Conservation (phyloP, 92 coral and sea anemone species). For the Phenganax subtilis region DNA sequence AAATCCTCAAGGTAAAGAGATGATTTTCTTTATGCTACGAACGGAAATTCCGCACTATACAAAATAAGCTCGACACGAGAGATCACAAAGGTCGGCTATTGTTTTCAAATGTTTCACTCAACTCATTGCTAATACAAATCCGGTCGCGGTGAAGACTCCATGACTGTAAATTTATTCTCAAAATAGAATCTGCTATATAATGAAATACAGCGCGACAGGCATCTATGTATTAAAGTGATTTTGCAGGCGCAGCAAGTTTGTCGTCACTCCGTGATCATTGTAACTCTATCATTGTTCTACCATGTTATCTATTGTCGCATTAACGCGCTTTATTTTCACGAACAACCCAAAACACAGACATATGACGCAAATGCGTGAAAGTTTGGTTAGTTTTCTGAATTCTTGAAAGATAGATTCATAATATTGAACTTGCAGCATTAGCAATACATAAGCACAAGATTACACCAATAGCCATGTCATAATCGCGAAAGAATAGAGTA, state of each 20-base stretch:
- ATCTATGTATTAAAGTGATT: background rate
- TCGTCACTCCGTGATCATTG: slow-evolving; percentile 1
- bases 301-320: background rate
- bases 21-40: background rate
- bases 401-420: too few relatives aligned
- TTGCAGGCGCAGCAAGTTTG: background rate
- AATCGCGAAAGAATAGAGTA: background rate
- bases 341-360: slow-evolving; percentile 7
- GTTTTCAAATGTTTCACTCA: slow-evolving; percentile 16
- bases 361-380: background rate
- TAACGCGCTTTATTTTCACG: slow-evolving; percentile 10
- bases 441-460: too few relatives aligned
- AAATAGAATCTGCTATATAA: too few relatives aligned
- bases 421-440: too few relatives aligned
- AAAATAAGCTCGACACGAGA: background rate
- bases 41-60: slow-evolving; percentile 2
- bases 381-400: too few relatives aligned
- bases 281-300: background rate
- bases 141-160: background rate
- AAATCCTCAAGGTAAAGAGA: too few relatives aligned
- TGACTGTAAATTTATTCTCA: background rate
- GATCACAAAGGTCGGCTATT: slow-evolving; percentile 17
- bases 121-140: slow-evolving; percentile 10
- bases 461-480: background rate
- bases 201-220: too few relatives aligned